Conservation (phyloP, 1,140 invertebrate genomes). For the Neodiprion fabricii region DNA sequence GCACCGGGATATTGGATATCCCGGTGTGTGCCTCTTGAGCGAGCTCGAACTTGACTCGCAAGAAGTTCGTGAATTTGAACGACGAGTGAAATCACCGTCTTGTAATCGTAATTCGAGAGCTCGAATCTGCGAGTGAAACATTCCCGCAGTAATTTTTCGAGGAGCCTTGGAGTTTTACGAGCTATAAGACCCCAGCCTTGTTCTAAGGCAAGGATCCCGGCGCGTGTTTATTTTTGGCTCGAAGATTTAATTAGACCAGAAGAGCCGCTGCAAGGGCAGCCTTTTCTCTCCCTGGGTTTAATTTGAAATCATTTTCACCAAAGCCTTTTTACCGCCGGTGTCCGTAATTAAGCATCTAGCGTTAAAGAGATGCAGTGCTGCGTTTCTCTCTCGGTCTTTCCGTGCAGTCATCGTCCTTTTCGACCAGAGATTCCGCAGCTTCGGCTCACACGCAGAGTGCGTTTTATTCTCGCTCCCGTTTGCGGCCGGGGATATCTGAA, state of each 20-base stretch:
- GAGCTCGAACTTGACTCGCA: no score
- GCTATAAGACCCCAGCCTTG: background rate
- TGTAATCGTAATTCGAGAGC: background rate
- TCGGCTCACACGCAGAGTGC: no score
- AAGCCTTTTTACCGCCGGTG: conserved; percentile 37
- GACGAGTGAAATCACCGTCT: background rate
- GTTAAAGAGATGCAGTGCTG: conserved; percentile 25
- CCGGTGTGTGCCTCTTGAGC: background rate
- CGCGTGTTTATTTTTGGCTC: conserved; percentile 39
- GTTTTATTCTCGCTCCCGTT: conserved; percentile 27
- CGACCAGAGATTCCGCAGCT: background rate
- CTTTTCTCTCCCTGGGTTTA: conserved; percentile 26
- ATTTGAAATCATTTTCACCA: conserved; percentile 53
- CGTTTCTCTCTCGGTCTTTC: conserved; percentile 26
- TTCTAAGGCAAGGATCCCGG: conserved; percentile 14
- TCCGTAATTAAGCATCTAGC: conserved; percentile 41
- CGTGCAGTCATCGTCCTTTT: background rate
- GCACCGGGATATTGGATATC: conserved; percentile 5
- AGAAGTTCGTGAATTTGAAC: no score
- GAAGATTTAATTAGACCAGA: conserved; percentile 53
- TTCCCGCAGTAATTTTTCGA: conserved; percentile 11
- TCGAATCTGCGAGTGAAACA: background rate
- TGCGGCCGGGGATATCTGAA: conserved; percentile 47
- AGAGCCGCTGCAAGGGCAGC: conserved; percentile 24
- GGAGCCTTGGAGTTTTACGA: background rate